phyloP scores from a whole-genome alignment of 2,113 vertebrate species.

The Pomatorhinus ruficollis region DNA sequence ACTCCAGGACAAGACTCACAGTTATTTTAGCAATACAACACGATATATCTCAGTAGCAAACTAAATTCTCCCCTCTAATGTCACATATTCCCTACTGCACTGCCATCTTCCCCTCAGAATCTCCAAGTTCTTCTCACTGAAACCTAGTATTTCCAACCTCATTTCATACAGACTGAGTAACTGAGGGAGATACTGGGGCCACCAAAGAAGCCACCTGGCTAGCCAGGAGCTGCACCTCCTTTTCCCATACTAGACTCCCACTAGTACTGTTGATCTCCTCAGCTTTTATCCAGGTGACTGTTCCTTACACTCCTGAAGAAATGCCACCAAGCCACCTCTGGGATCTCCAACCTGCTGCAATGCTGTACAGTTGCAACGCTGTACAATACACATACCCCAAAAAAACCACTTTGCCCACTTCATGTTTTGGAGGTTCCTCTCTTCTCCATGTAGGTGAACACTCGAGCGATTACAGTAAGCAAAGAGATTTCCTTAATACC shows the following conservation, averaged over 20 bases:
- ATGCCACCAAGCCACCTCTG: rapidly evolving
- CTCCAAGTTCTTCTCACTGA: background rate
- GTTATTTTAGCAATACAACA: background rate
- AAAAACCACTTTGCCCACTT: background rate
- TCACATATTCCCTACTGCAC: background rate
- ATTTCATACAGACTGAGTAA: background rate
- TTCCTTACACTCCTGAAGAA: background rate
- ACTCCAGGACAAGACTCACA: background rate
- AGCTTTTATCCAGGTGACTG: background rate
- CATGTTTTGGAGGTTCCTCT: background rate
- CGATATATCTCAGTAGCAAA: background rate
- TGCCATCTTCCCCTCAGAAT: background rate
- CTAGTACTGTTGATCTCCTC: background rate
- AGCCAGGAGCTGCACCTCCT: background rate
- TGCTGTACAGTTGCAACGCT: background rate
- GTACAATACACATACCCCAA: background rate
- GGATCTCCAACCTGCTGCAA: background rate
- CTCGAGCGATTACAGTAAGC: background rate
- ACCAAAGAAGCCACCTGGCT: background rate
- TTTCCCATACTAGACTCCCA: background rate
- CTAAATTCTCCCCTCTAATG: background rate
- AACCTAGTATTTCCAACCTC: background rate
- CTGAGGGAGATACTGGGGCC: background rate
- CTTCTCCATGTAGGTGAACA: background rate
- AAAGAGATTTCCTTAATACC: background rate